Percentiles rank a stretch among this genome's conserved stretches.
phyloP scores from a whole-genome alignment of 2,113 vertebrate genomes.

The Calyptommatus sinebrachiatus region DNA sequence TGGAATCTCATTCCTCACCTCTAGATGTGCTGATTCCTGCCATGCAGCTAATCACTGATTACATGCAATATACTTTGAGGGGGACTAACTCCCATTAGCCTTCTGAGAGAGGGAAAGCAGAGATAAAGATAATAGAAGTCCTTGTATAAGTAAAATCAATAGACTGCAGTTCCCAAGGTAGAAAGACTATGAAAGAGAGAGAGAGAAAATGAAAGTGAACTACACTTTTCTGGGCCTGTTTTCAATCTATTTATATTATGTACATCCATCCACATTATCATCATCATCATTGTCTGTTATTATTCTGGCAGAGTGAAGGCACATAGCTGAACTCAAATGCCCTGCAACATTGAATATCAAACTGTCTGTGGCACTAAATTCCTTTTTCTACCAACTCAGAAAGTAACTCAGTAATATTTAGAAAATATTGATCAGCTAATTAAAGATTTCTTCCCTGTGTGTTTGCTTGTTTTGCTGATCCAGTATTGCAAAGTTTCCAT shows the following conservation, averaged over 20 bases:
- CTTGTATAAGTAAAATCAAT: background rate
- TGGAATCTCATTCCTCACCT: no score
- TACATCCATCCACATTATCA: background rate
- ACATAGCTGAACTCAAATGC: background rate
- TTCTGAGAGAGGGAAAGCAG: background rate
- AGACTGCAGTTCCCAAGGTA: background rate
- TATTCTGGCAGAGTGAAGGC: background rate
- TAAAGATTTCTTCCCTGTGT: background rate
- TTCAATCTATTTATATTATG: background rate
- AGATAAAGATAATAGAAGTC: background rate
- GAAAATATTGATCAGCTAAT: background rate
- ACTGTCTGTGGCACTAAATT: background rate
- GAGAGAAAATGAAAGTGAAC: background rate
- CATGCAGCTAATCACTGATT: no score
- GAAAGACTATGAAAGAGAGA: background rate
- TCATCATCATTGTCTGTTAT: no score
- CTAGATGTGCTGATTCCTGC: no score
- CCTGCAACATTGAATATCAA: no score
- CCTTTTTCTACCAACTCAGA: background rate
- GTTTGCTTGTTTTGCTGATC: background rate
- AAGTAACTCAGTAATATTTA: background rate
- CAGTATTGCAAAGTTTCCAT: background rate
- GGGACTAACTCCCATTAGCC: background rate
- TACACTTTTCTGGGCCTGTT: background rate
- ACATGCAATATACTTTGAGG: background rate